Conservation (phyloP, 2,888 invertebrate species). For the Harpalus rubripes region DNA sequence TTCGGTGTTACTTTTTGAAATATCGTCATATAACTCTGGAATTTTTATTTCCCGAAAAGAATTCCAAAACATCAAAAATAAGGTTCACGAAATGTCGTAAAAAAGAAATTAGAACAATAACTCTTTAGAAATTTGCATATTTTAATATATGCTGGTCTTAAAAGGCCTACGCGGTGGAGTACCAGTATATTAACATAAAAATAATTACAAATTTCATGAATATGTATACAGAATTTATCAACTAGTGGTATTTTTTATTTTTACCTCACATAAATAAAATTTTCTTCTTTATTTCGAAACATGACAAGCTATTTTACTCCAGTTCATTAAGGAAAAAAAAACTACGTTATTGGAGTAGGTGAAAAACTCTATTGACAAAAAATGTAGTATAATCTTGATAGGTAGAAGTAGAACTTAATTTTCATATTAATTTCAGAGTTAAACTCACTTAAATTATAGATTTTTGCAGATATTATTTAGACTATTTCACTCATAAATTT, state of each 20-base stretch:
- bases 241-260: conserved; percentile 40
- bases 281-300: conserved; percentile 46
- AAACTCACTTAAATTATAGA: too few species aligned
- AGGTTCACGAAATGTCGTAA: conserved; percentile 1
- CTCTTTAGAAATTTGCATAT: conserved; percentile 53
- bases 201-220: conserved; percentile 60
- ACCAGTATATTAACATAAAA: conserved; percentile 54
- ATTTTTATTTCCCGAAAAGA: neutral
- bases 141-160: conserved; percentile 39
- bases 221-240: conserved; percentile 54
- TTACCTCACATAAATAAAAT: conserved; percentile 27
- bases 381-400: neutral
- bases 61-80: neutral
- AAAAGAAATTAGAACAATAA: conserved; percentile 49
- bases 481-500: too few species aligned
- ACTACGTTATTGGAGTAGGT: neutral
- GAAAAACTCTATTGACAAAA: too few species aligned
- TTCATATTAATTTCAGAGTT: neutral
- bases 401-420: neutral
- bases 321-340: neutral
- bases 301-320: neutral
- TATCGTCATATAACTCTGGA: too few species aligned
- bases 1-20: too few species aligned
- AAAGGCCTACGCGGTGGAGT: conserved; percentile 37
- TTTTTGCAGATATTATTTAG: too few species aligned